Base-by-base conservation (phyloP, 2,797 vertebrate genomes). In the Sebastolobus altivelis region DNA sequence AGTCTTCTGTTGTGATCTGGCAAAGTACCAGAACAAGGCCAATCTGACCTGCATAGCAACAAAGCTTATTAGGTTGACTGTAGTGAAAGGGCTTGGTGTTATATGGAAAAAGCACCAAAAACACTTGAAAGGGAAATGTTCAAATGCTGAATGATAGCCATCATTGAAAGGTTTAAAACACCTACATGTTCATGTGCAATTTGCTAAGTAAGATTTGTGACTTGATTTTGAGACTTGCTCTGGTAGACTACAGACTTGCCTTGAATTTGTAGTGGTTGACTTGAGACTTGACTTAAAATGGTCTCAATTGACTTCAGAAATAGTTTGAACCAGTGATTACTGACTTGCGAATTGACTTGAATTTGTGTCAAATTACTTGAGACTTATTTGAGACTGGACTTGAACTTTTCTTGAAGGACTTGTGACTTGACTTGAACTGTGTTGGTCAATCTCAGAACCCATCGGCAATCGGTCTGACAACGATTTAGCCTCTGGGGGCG, bases 91-190 rank as follows among this genome's bases (percentile, higher is more conserved):
- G 29, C 7, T 63, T 22, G 16, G 8, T 20, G 3, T 13, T 56
- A 56, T 59, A 31, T 59, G 56, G 6, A 59, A n/a, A 52, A 46
- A 46, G 46, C 16, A 58, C 55, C 55, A 58, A 29, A 16, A 58
- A 58, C 55, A 58, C 54, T n/a, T 38, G 31, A 61, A 68, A 52
- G n/a, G 8, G 27, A 55, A 70, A 75, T 67, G 38, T 35, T 66
- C 12, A 33, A 16, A 56, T 31, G 27, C 56, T 58, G 25, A 58
- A 16, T 14, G 6, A 58, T 58, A 5, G 37, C 29, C 43, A 33
- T 18, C n/a, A 59, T 16, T 72, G 8, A 33, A 37, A 25, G 46
- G 10, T 20, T 54, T 55, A 8, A 29, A 52, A 62, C 6, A 66
- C 55, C 20, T 59, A 27, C 5, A 56, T 18, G 52, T 38, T 9